Evolutionary conservation across 2,113 vertebrate species (phyloP).

Genomic region (Tympanuchus pallidicinctus): DNA sequence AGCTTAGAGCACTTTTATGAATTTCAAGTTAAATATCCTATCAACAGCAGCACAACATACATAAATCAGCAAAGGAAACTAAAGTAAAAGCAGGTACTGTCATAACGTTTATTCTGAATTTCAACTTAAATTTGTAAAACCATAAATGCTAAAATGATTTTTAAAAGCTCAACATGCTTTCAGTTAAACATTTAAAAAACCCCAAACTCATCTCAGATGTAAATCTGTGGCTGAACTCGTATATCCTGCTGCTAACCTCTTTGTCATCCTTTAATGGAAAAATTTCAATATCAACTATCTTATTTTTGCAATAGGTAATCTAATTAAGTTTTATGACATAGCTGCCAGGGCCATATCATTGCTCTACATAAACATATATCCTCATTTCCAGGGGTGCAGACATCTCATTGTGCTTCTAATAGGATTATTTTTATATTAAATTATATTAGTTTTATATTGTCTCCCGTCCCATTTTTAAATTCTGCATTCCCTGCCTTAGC

Average conservation of each 20-base stretch:
- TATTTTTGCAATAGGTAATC: neutral
- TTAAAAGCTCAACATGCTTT: neutral
- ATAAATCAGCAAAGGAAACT: neutral
- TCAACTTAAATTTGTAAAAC: neutral
- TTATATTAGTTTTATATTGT: neutral
- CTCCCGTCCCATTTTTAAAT: neutral
- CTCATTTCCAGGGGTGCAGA: conserved; percentile 34
- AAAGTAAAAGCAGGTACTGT: neutral
- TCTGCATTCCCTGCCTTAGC: neutral
- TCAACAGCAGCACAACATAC: neutral
- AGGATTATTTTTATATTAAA: conserved; percentile 30
- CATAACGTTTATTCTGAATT: neutral
- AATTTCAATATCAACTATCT: neutral
- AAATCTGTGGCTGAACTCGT: neutral
- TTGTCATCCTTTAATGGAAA: neutral
- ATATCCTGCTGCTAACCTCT: neutral
- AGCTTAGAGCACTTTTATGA: neutral
- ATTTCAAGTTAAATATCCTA: neutral
- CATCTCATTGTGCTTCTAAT: conserved; percentile 9
- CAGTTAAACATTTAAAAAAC: neutral
- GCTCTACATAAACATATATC: conserved; percentile 22
- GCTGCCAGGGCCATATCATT: neutral
- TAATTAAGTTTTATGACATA: conserved; percentile 29
- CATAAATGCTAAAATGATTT: neutral
- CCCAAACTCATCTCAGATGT: neutral